A percentile compares a stretch with the other conserved stretches of the same genome.
Conservation (phyloP, 2,113 vertebrate genomes). For the Micronycteris hirsuta region DNA sequence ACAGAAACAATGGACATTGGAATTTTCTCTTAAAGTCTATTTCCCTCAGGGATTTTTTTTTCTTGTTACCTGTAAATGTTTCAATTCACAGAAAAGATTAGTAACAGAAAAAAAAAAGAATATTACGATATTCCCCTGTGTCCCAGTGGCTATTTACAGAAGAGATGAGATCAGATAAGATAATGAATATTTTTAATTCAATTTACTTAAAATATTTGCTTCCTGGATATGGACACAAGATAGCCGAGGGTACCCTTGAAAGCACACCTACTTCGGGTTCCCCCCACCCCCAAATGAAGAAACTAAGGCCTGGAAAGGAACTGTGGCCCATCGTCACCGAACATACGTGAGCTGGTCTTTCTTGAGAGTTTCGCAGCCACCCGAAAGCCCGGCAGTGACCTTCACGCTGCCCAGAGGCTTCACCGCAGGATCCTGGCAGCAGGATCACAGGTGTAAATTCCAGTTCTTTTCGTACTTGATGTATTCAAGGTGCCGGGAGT, state of each 20-base stretch:
- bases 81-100: conserved; percentile 18
- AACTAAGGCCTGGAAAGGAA: background rate
- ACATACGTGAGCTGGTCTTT: background rate
- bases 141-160: background rate
- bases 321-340: background rate
- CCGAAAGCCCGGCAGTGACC: background rate
- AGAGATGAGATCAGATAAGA: background rate
- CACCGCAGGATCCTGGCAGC: background rate
- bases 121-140: background rate
- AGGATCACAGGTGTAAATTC: background rate
- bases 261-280: too few species aligned
- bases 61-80: conserved; percentile 40
- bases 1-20: conserved; percentile 72
- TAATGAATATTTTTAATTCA: background rate
- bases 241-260: background rate
- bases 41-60: conserved; percentile 39
- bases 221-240: background rate
- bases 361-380: background rate
- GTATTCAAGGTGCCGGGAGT: background rate
- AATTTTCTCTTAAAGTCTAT: conserved; percentile 58
- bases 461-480: background rate
- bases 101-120: conserved; percentile 6
- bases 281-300: too few species aligned
- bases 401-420: background rate
- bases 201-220: conserved; percentile 47